phyloP scores from a whole-genome alignment of 2,888 invertebrate genomes.

The Apodemia mormo region DNA sequence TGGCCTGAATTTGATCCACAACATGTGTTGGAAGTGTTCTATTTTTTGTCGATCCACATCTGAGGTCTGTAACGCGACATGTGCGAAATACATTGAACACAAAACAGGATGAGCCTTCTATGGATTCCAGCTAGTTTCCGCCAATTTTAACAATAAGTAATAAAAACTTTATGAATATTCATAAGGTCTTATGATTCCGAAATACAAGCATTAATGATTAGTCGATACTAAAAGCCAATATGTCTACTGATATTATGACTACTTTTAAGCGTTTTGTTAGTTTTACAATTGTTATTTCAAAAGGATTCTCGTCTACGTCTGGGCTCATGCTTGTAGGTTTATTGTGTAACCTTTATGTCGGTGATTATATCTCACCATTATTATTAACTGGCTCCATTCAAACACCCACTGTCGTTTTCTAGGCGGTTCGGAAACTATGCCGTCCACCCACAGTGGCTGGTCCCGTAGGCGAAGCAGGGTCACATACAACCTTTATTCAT shows the following conservation, averaged over 20 bases:
- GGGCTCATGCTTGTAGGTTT: constrained; percentile 73
- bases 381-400: constrained; percentile 81
- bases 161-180: constrained; percentile 4
- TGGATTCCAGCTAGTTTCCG: constrained; percentile 46
- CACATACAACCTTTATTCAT: constrained; percentile 75
- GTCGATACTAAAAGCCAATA: constrained; percentile 62
- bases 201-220: constrained; percentile 53
- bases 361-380: constrained; percentile 82
- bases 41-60: constrained; percentile 73
- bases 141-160: neutral
- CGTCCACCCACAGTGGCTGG: constrained; percentile 79
- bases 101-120: constrained; percentile 55
- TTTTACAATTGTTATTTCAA: constrained; percentile 55
- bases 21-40: constrained; percentile 61
- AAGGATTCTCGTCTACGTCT: constrained; percentile 59
- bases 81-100: constrained; percentile 61
- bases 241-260: constrained; percentile 48
- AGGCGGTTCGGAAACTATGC: constrained; percentile 77
- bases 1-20: constrained; percentile 57
- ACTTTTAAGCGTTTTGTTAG: constrained; percentile 67
- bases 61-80: constrained; percentile 65
- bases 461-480: constrained; percentile 81
- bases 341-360: constrained; percentile 77
- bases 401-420: constrained; percentile 78
- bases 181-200: neutral